Base-by-base conservation (phyloP, 1,140 invertebrate species). In the Agrilus planipennis region DNA sequence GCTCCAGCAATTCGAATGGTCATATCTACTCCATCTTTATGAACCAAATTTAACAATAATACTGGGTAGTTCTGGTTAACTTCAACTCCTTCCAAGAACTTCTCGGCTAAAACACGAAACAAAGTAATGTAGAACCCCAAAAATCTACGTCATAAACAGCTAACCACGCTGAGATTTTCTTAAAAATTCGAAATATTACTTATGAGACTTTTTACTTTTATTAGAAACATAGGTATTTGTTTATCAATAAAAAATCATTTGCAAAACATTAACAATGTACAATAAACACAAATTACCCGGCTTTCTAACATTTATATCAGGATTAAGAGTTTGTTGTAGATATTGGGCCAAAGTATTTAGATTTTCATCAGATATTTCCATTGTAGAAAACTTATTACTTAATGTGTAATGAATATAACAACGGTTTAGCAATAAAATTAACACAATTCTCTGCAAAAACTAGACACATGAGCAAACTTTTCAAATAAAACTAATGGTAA, bases 21-120 rank as follows among this genome's bases (percentile, higher is more conserved):
- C 44, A 82, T 64, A 47, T 90, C 81, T 17, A 83, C 68, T 47
- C 81, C 76, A 18, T 71, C 59, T 53, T 87, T 89, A 45, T 89
- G 81, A 38, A 95, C 76, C 6, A 96, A 67, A 53, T 85, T 76
- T 2, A 96, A 68, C 16, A 97, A 63, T 15, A 96, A 61, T 5
- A 94, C 65, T 0, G 89, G 78, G 70, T 93, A 97, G 61, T 92
- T 90, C 56, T 89, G 79, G 63, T 92, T 92, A 1, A 74, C 64
- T 70, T 95, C 92, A 18, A 94, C 80, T 34, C 82, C 79, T 65
- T 91, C 82, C 41, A 97, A 68, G 64, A 91, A 90, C 53, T 89
- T 87, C 65, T 98, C 93, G 56, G 92, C 92, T 89, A 16, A 29
- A n/a, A 25, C 5, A 6, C 4, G 55, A 12, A 68, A 72, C 49